Base-by-base conservation (phyloP, 2,113 vertebrate species). In the Nanorana parkeri region DNA sequence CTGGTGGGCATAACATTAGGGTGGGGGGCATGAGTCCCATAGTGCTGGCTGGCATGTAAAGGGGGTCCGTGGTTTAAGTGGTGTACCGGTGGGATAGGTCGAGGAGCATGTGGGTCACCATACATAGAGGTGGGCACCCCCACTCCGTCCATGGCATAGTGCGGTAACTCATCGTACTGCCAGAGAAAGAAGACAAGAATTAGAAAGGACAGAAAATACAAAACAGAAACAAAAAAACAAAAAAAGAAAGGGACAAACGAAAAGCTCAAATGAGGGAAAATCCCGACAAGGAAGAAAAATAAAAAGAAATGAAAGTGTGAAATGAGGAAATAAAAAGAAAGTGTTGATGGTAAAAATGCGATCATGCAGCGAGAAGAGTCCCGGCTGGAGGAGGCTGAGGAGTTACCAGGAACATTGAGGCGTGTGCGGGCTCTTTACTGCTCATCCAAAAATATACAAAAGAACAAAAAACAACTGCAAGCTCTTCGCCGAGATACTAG, bases 101-200 rank as follows among this genome's bases (percentile, higher is more conserved):
- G 96, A 84, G 98, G 97, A 79, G 95, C 97, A 85, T 97, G 98
- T 86, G 98, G 98, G 92, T 97, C 97, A 91, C 97, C 98, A 94
- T 99, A 99, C 98, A 99, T 99, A 86, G 97, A 97, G 86, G 96
- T 95, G 85, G 97, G 95, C 86, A 98, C 96, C 90, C 96, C 96
- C 90, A 97, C 95, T 91, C 96, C 97, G 92, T 99, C 98, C 97
- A 99, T 99, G 93, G 97, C 98, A 95, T 99, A 99, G 90, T 99
- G 98, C 93, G 96, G 96, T 93, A 99, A 94, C 93, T 99, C 98
- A 97, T 99, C 98, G 98, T 99, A 99, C 97, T 99, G 93, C 91
- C 91, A 83, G 88, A 88, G 82, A 85, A 86, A 86, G 90, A 83
- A 86, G 93, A 90, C 84, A 88, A 78, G 89, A 68, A 17, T 32